Conservation (phyloP, 53 echinoderm and acorn worm species). For the Crossaster papposus region DNA sequence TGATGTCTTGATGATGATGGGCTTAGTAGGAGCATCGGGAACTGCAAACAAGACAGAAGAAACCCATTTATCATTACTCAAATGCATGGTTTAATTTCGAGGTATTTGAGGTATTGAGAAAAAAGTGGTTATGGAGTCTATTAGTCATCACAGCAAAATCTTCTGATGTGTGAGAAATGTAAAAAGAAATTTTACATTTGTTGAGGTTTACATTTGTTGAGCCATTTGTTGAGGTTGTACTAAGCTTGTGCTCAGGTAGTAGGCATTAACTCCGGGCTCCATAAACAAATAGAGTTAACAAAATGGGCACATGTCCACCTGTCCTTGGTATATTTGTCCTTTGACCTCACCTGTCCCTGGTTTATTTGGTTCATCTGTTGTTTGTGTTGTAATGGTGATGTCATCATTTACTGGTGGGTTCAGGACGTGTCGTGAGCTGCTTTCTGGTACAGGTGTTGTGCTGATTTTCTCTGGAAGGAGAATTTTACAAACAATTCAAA, state of each 20-base stretch:
- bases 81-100: background rate
- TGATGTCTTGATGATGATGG: conserved; percentile 70
- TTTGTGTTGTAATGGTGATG: conserved; percentile 70
- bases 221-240: too few relatives aligned
- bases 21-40: conserved; percentile 83
- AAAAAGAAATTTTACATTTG: too few relatives aligned
- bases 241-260: too few relatives aligned
- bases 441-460: conserved; percentile 60
- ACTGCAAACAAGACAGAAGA: conserved; percentile 48
- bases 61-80: background rate
- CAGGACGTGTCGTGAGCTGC: conserved; percentile 44
- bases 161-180: too few relatives aligned
- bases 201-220: too few relatives aligned
- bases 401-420: conserved; percentile 71
- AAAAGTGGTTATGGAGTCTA: too few relatives aligned
- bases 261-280: too few relatives aligned
- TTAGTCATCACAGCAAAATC: too few relatives aligned
- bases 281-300: too few relatives aligned
- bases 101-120: too few relatives aligned
- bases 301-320: too few relatives aligned
- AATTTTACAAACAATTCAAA: background rate
- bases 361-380: conserved; percentile 67
- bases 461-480: conserved; percentile 67
- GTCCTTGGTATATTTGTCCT: conserved; percentile 71
- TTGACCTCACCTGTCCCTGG: conserved; percentile 72